Evolutionary conservation across 2,113 vertebrate species (phyloP).

Genomic region (Falcunculus frontatus): DNA sequence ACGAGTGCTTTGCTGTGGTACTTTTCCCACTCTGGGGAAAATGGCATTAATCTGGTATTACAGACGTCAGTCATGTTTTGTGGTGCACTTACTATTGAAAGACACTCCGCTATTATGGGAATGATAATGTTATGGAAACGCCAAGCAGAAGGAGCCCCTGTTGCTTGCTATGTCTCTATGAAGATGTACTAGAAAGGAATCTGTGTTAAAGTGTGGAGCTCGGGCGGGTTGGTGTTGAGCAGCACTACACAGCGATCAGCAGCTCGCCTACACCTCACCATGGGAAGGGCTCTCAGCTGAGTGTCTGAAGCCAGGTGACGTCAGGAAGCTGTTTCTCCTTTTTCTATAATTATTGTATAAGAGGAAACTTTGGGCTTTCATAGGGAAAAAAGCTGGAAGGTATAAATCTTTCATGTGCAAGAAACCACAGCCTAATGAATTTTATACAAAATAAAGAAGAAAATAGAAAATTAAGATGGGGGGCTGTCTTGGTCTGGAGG

Average conservation of each 20-base stretch:
- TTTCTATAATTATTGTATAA: background rate
- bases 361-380: background rate
- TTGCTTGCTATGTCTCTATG: background rate
- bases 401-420: background rate
- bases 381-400: background rate
- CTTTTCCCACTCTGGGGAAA: background rate
- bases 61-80: background rate
- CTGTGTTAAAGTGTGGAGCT: background rate
- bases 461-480: background rate
- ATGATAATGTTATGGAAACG: background rate
- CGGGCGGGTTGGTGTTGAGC: fast-evolving
- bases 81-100: background rate
- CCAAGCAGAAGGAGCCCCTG: background rate
- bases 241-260: background rate
- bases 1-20: background rate
- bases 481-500: background rate
- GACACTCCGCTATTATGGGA: background rate
- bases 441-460: background rate
- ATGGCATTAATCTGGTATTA: background rate
- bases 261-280: background rate
- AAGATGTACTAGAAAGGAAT: background rate
- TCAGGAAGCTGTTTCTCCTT: background rate
- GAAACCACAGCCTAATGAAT: background rate
- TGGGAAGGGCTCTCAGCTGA: background rate
- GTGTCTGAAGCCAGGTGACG: background rate